A percentile compares a stretch with the other conserved stretches of the same genome.
phyloP scores from a whole-genome alignment of 2,113 vertebrate species.

The Addax nasomaculatus region DNA sequence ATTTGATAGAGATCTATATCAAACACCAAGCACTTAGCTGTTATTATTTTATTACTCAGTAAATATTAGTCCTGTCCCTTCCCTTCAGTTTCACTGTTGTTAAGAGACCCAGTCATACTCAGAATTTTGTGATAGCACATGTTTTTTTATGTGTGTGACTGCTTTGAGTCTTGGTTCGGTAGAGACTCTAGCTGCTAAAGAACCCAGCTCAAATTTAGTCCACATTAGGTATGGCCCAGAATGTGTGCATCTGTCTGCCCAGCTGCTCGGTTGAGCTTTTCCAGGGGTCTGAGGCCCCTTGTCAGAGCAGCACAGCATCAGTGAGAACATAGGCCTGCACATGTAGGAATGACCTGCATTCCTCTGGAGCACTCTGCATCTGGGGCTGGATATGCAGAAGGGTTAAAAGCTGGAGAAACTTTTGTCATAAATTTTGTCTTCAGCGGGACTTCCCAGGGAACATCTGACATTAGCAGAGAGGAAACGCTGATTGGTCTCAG shows the following conservation, averaged over 20 bases:
- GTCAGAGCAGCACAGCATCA: conserved; percentile 34
- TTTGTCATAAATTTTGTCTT: conserved; percentile 64
- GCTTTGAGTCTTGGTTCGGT: not conserved
- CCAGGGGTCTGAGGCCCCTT: conserved; percentile 37
- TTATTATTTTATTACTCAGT: not conserved
- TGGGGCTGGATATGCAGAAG: conserved; percentile 14
- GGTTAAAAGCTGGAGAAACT: conserved; percentile 67
- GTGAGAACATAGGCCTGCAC: not conserved
- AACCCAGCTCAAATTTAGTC: not conserved
- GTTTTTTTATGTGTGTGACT: not conserved
- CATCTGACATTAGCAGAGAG: conserved; percentile 61
- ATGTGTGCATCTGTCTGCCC: conserved; percentile 41
- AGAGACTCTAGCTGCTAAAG: conserved; percentile 1
- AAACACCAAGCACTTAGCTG: not conserved
- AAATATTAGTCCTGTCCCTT: not conserved
- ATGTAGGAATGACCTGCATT: not conserved
- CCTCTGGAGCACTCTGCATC: not conserved
- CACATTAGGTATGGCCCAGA: not conserved
- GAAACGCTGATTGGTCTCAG: conserved; percentile 61
- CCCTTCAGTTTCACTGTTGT: not conserved
- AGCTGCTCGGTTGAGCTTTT: conserved; percentile 47
- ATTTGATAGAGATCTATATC: not conserved
- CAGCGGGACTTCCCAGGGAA: conserved; percentile 61
- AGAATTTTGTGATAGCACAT: not conserved
- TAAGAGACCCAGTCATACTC: not conserved